A percentile compares a stretch with the other conserved stretches of the same genome.
Conservation (phyloP, 2,797 vertebrate species). For the Anguilla pacifica region DNA sequence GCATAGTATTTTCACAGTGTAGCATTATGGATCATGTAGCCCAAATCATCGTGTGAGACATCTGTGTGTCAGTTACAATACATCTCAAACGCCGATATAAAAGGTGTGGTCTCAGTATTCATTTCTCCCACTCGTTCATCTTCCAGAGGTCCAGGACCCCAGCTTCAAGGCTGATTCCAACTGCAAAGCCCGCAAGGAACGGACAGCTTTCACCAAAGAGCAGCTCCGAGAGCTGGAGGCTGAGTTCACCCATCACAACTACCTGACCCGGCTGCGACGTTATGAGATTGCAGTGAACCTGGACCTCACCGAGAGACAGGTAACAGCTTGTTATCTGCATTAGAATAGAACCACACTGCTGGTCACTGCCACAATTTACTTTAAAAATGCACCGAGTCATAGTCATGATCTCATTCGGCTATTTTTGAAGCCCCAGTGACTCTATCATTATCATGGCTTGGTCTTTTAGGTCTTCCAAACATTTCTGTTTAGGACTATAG, state of each 20-base stretch:
- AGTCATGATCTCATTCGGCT: neutral
- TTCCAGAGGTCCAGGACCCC: constrained; percentile 78
- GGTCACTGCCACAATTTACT: neutral
- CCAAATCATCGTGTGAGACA: neutral
- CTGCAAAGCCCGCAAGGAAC: constrained; percentile 91
- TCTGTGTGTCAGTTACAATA: neutral
- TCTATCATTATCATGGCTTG: neutral
- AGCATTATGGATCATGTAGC: neutral
- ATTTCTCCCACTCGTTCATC: constrained; percentile 17
- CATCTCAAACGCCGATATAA: no score
- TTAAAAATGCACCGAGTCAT: neutral
- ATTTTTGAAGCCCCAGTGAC: neutral
- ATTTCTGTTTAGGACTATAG: neutral
- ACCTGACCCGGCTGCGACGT: constrained; percentile 94
- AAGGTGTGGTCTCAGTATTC: neutral
- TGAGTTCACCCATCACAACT: constrained; percentile 97
- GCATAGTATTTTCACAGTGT: neutral
- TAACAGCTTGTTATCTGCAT: constrained; percentile 49
- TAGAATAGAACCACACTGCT: neutral
- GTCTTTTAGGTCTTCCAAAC: neutral
- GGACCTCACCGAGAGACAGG: constrained; percentile 97
- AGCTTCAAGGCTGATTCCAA: constrained; percentile 77
- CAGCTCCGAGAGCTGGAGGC: constrained; percentile 94
- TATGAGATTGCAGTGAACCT: constrained; percentile 98
- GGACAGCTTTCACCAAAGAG: constrained; percentile 96